Evolutionary conservation across 23 tunicate genomes (phyloP), one percentile per base, ranked within the genome.

Genomic region (Styela clava): DNA sequence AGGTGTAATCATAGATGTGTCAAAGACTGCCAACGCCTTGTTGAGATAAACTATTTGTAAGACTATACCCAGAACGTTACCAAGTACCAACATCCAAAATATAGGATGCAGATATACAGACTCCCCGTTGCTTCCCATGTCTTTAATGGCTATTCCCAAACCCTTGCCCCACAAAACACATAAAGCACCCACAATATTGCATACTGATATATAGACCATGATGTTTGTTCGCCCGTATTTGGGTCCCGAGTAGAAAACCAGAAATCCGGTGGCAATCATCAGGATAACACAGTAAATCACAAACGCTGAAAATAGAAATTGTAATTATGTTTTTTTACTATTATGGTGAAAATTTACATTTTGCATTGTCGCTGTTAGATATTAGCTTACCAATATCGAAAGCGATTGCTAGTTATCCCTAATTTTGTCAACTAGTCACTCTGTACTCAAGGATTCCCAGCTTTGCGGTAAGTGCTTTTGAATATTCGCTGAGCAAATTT

Each of bases 91-190:
- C 2, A 91, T 28, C 90, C 90, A 91, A 74, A 91, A 91, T 84
- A 91, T 30, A 0, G 90, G 90, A 62, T 91, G 97, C 0, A 25
- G 30, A 16, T 25, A 67, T 29, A 83, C 22, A 33, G 63, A 71
- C 52, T 72, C 81, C 5, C 30, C 67, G 0, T 62, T 24, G 30
- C 31, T 22, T 29, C 71, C 71, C 12, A 83, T 31, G 56, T 86
- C 85, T 78, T 91, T 91, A 2, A 83, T 61, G 0, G 90, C 67
- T 5, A 91, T 91, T 52, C 97, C 90, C 62, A 91, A 72, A 18
- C 97, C 97, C 30, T 91, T 91, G 26, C 97, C 90, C 37, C 97
- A 91, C 16, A 91, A 86, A 33, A 91, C 97, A 26, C 89, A 84
- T 23, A 91, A 78, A 37, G 97, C 87, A 18, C 97, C 97, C 12